Evolutionary conservation across 1,140 invertebrate genomes (phyloP), one percentile per base, ranked within the genome.

Genomic region (Globodera rostochiensis): DNA sequence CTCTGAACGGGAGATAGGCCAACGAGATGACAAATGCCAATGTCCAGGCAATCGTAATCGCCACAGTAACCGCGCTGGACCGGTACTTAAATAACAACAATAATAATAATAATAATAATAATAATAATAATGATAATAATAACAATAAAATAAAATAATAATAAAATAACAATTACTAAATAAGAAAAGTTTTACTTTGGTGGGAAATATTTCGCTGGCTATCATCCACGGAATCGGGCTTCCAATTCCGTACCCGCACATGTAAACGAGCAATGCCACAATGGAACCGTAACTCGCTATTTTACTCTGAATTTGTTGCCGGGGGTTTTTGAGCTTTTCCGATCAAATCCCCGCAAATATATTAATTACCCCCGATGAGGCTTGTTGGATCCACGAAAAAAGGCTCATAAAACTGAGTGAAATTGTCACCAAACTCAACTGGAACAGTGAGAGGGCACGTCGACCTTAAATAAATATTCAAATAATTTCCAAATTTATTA

Each of bases 191-290:
- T 15, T 36, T 60, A 86, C 83, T 47, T 83, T 85, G 15, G 83
- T 84, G 7, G 85, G 84, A 74, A 84, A 84, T 15, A 88, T 80
- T 73, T 88, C 87, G 74, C 87, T 80, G 4, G 88, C 84, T 15
- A 88, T 88, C 82, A 88, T 88, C 87, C 87, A 88, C 15, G 88
- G 86, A 70, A 88, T 88, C 1, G 87, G 87, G 4, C 84, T 86
- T 46, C 87, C 87, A 2, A 87, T 77, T 64, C 87, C 87, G 74
- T 88, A 88, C 15, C 85, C 85, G 67, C 82, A 84, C 87, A 88
- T 88, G 84, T 88, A 88, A 13, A 84, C 21, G 1, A 88, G 73
- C 25, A 88, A 73, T 5, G 88, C 79, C 13, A 80, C 57, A 13
- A 88, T 89, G 36, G 85, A 77, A 19, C 81, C 88, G 66, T 89